Conservation (phyloP, 2,797 vertebrate genomes). For the Enteromius paludinosus region DNA sequence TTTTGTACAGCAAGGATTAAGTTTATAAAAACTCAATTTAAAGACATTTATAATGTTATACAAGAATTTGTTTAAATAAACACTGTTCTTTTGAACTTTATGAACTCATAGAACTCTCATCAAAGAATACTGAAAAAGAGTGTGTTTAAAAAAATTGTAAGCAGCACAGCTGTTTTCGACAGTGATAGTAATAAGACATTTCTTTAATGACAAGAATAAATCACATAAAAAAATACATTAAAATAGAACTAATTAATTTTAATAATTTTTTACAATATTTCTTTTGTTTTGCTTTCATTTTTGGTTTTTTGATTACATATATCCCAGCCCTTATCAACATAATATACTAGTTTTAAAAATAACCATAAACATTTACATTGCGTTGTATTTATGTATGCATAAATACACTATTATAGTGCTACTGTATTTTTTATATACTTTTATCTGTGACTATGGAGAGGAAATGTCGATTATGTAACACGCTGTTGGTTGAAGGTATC, state of each 20-base stretch:
- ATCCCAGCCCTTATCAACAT: not conserved
- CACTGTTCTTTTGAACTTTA: not conserved
- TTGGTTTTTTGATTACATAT: not conserved
- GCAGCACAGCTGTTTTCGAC: no score
- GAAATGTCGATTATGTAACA: not conserved
- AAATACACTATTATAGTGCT: not conserved
- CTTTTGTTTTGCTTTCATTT: not conserved
- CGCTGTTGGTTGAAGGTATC: not conserved
- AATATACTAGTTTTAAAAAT: not conserved
- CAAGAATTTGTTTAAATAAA: not conserved
- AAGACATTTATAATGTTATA: not conserved
- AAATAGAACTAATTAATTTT: not conserved
- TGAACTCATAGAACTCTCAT: not conserved
- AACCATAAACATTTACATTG: not conserved
- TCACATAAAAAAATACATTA: not conserved
- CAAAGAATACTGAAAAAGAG: no score
- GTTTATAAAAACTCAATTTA: not conserved
- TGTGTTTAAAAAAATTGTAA: no score
- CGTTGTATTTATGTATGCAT: not conserved
- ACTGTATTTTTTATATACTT: not conserved
- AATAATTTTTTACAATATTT: not conserved
- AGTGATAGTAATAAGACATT: no score
- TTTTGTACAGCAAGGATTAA: not conserved
- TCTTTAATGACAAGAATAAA: not conserved
- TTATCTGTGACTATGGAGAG: not conserved